Conservation (phyloP, 2,113 vertebrate genomes). For the Ginglymostoma cirratum region DNA sequence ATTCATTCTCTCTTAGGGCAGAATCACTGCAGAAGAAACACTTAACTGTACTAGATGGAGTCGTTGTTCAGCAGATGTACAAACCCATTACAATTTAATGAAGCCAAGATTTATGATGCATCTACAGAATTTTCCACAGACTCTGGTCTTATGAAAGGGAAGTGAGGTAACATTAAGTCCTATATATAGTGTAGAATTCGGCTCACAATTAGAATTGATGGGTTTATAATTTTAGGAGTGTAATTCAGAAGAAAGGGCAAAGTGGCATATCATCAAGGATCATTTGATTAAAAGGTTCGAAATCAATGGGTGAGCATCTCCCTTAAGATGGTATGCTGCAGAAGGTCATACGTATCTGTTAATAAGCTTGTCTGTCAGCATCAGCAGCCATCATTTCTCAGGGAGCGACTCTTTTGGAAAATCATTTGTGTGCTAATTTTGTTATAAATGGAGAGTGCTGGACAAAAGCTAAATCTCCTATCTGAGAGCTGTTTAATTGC, state of each 20-base stretch:
- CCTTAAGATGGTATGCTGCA: not conserved
- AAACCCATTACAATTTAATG: conserved; percentile 24
- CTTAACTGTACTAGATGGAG: conserved; percentile 2
- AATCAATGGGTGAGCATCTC: not conserved
- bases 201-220: not conserved
- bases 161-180: not conserved
- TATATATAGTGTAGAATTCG: not conserved
- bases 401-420: not conserved
- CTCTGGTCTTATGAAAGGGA: not conserved
- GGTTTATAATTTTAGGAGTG: not conserved
- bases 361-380: not conserved
- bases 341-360: not conserved
- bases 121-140: not conserved
- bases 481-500: not conserved
- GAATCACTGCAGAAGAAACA: conserved; percentile 6
- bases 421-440: not conserved
- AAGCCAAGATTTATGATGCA: not conserved
- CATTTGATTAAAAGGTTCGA: not conserved
- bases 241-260: not conserved
- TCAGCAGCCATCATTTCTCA: not conserved
- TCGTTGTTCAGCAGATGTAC: not conserved
- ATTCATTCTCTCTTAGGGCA: not conserved
- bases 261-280: not conserved
- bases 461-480: not conserved
- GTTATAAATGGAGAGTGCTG: not conserved